Evolutionary conservation across 1,140 invertebrate species (phyloP).

Genomic region (Spodoptera litura): DNA sequence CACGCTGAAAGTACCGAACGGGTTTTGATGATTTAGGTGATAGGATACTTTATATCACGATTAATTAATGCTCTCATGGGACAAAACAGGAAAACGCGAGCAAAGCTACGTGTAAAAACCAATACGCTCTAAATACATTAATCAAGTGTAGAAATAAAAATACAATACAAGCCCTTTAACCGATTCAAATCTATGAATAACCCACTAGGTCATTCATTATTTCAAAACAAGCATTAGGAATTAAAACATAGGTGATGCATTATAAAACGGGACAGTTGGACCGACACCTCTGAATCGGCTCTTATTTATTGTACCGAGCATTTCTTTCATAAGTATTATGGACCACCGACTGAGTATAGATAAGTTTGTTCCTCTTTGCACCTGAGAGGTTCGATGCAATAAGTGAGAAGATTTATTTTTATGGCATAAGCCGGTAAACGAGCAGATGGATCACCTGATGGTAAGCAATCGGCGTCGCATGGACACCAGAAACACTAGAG

Average conservation of each 20-base stretch:
- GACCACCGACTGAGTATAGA: conserved; percentile 59
- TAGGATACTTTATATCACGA: no score
- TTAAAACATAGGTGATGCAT: conserved; percentile 62
- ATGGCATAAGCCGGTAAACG: no score
- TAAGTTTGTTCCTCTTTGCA: conserved; percentile 50
- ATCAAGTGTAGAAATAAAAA: not conserved
- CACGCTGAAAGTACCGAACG: no score
- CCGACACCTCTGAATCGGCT: conserved; percentile 58
- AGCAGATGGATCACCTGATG: no score
- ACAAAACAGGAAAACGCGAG: no score
- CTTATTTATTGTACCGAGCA: conserved; percentile 62
- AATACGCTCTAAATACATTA: not conserved
- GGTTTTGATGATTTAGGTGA: no score
- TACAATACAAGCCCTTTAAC: conserved; percentile 31
- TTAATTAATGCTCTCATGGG: no score
- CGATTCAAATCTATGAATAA: conserved; percentile 37
- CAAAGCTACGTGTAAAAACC: no score
- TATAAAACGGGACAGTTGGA: conserved; percentile 56
- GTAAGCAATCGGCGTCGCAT: no score
- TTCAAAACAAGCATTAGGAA: conserved; percentile 55
- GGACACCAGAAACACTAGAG: no score
- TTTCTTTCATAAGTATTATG: conserved; percentile 57
- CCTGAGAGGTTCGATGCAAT: not conserved
- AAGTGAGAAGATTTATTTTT: no score
- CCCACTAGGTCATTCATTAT: conserved; percentile 48